Evolutionary conservation across 2,113 vertebrate species (phyloP).

Genomic region (Datnioides undecimradiatus): DNA sequence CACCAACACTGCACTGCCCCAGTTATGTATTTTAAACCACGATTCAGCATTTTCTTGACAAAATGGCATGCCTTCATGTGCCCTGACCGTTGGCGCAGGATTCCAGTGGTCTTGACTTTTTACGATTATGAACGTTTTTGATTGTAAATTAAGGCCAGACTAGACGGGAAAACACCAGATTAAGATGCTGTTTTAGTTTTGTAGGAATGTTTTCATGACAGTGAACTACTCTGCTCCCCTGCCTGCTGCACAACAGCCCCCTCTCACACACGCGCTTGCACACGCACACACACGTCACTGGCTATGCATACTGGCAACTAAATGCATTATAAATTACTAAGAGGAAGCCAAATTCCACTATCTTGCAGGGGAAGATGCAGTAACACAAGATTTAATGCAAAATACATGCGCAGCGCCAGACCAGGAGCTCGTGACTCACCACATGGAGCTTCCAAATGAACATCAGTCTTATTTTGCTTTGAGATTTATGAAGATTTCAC

Average conservation of each 20-base stretch:
- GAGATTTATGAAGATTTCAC: conserved; percentile 20
- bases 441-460: conserved; percentile 9
- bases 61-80: conserved; percentile 12
- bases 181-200: conserved; percentile 62
- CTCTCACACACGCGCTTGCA: not conserved
- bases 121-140: conserved; percentile 41
- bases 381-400: not conserved
- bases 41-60: conserved; percentile 1
- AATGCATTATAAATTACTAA: not conserved
- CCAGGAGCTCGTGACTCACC: conserved; percentile 10
- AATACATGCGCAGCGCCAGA: not conserved
- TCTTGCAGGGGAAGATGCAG: not conserved
- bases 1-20: not conserved
- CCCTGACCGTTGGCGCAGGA: conserved; percentile 27
- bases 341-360: not conserved
- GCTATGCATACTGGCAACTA: not conserved
- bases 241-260: conserved; percentile 18
- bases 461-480: conserved; percentile 19
- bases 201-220: conserved; percentile 54
- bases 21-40: conserved; percentile 23
- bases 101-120: conserved; percentile 20
- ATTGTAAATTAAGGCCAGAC: conserved; percentile 54
- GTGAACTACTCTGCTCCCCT: conserved; percentile 21
- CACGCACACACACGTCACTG: not conserved
- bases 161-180: conserved; percentile 24